These are phyloP conservation scores for Lamprologus tigripictilis DNA, from an alignment of 2,113 vertebrate genomes.

Conservation along the genomic window DNA sequence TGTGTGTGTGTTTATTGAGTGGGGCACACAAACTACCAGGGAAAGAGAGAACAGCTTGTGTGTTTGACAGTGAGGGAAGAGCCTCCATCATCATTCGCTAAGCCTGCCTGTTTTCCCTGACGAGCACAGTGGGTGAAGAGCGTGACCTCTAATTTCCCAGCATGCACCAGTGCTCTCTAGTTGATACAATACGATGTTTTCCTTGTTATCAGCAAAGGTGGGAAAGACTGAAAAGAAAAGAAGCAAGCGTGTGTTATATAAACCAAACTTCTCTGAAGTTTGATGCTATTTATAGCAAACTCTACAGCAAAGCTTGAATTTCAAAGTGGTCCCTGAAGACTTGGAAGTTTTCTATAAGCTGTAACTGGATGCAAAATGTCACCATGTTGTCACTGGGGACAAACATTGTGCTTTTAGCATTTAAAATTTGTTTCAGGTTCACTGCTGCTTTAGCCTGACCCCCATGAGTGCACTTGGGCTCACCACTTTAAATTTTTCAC, in stretches of 20 bases:
- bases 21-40: not conserved
- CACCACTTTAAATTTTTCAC: not conserved
- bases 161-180: not conserved
- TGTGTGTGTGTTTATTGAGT: not conserved
- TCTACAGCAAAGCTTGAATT: not conserved
- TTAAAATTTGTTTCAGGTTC: not conserved
- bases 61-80: not conserved
- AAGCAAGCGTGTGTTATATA: not conserved
- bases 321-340: not conserved
- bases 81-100: not conserved
- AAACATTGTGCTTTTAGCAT: not conserved
- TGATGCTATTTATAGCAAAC: not conserved
- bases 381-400: not conserved
- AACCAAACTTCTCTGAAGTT: not conserved
- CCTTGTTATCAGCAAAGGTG: not conserved
- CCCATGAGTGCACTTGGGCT: not conserved
- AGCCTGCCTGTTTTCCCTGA: not conserved
- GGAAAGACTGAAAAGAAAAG: not conserved
- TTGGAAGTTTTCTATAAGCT: not conserved
- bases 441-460: not conserved
- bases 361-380: not conserved
- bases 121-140: not conserved
- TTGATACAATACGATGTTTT: not conserved
- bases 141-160: constrained; percentile 2
- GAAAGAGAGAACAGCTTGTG: not conserved